phyloP scores from a whole-genome alignment of 2,113 vertebrate genomes.

The Lamprotornis superbus region DNA sequence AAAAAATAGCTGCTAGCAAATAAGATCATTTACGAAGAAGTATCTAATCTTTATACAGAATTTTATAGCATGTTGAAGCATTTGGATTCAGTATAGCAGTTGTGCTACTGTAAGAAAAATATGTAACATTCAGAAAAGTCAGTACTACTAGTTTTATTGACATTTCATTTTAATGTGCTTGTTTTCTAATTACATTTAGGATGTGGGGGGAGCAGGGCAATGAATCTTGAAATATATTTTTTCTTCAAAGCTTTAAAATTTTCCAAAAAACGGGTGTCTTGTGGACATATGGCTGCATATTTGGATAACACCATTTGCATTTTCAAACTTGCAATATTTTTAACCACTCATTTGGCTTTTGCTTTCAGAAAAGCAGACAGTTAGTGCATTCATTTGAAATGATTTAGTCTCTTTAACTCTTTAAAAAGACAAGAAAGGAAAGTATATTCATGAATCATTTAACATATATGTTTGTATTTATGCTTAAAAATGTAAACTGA shows the following conservation, averaged over 20 bases:
- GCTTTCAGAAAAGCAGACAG: conserved; percentile 80
- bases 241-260: conserved; percentile 76
- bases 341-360: conserved; percentile 80
- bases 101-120: conserved; percentile 36
- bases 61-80: not conserved
- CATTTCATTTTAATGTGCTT: conserved; percentile 48
- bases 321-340: conserved; percentile 82
- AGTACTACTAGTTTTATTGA: conserved; percentile 26
- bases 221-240: conserved; percentile 73
- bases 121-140: conserved; percentile 22
- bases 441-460: conserved; percentile 69
- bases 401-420: conserved; percentile 74
- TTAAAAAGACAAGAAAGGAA: conserved; percentile 59
- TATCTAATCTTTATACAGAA: not conserved
- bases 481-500: conserved; percentile 66
- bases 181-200: conserved; percentile 32
- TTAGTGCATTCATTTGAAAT: conserved; percentile 75
- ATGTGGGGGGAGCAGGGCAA: conserved; percentile 8
- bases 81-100: conserved; percentile 30
- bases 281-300: conserved; percentile 85
- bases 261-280: conserved; percentile 75
- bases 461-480: conserved; percentile 73
- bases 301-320: conserved; percentile 85
- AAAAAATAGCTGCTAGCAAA: conserved; percentile 48
- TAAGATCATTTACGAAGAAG: not conserved